Percentiles rank a stretch among this genome's conserved stretches.
Evolutionary conservation across 1,140 invertebrate genomes (phyloP).

Genomic region (Lepeophtheirus salmonis): DNA sequence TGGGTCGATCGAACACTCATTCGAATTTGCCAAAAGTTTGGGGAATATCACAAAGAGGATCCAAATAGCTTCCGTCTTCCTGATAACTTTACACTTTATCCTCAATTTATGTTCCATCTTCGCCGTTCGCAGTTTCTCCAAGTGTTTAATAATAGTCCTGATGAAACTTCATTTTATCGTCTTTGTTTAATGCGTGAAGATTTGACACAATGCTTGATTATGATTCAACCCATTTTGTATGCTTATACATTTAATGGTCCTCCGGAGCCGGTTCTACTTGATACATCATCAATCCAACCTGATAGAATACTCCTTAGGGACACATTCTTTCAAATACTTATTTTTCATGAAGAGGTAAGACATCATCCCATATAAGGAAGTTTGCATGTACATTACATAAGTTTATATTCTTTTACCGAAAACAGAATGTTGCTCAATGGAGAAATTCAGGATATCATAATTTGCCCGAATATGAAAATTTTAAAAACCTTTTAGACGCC

Average conservation of each 20-base stretch:
- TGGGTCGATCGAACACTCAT: slow-evolving; percentile 98
- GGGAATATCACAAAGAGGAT: slow-evolving; percentile 93
- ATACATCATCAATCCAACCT: slow-evolving; percentile 90
- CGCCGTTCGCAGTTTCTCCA: slow-evolving; percentile 95
- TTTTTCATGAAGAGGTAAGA: slow-evolving; percentile 89
- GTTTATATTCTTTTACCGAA: slow-evolving; percentile 9
- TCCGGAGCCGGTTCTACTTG: slow-evolving; percentile 87
- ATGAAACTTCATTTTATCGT: slow-evolving; percentile 95
- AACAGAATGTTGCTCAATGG: slow-evolving; percentile 95
- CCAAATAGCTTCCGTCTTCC: slow-evolving; percentile 83
- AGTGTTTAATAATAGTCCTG: slow-evolving; percentile 99
- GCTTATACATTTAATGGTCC: slow-evolving; percentile 95
- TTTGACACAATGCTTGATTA: slow-evolving; percentile 87
- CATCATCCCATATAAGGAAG: too few relatives aligned
- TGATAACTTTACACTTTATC: slow-evolving; percentile 96
- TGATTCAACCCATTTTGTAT: slow-evolving; percentile 98
- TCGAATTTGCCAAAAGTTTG: slow-evolving; percentile 96
- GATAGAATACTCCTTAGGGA: slow-evolving; percentile 97
- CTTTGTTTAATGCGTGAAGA: slow-evolving; percentile 69
- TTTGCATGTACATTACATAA: slow-evolving; percentile 22
- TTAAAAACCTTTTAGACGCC: slow-evolving; percentile 82
- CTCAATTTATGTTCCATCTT: slow-evolving; percentile 99
- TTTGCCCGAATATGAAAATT: slow-evolving; percentile 89
- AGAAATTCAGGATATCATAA: slow-evolving; percentile 81
- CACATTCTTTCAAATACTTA: slow-evolving; percentile 98